A percentile compares a stretch with the other conserved stretches of the same genome.
These are phyloP conservation scores for Bostrychus sinensis DNA, from an alignment of 2,113 vertebrate species.

Conservation along the genomic window DNA sequence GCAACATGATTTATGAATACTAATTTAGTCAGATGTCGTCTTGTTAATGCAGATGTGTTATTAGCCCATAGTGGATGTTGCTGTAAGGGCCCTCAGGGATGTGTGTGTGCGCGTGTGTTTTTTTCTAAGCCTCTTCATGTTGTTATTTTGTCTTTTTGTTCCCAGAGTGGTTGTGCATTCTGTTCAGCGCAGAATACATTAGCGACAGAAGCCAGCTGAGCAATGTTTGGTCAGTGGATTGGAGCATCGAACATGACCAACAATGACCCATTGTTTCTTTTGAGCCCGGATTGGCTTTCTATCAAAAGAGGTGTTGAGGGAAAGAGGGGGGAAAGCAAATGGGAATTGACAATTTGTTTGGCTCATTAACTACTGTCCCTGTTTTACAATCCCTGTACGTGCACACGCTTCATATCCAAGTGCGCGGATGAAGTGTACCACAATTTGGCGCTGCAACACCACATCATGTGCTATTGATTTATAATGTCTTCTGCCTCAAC, in stretches of 20 bases:
- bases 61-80: slow-evolving; percentile 10
- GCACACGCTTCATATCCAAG: neutral
- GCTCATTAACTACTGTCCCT: slow-evolving; percentile 13
- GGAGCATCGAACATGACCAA: slow-evolving; percentile 18
- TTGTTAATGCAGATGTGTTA: slow-evolving; percentile 31
- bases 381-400: neutral
- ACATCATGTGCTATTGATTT: slow-evolving; percentile 31
- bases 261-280: slow-evolving; percentile 22
- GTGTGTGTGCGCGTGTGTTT: too few relatives aligned
- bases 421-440: slow-evolving; percentile 16
- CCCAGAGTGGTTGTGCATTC: neutral
- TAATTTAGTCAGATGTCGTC: slow-evolving; percentile 29
- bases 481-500: slow-evolving; percentile 3
- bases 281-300: slow-evolving; percentile 10
- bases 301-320: slow-evolving; percentile 11
- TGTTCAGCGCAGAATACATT: slow-evolving; percentile 19
- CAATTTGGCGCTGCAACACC: slow-evolving; percentile 18
- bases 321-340: slow-evolving; percentile 36
- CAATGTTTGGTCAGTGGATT: slow-evolving; percentile 11
- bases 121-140: slow-evolving; percentile 4
- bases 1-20: slow-evolving; percentile 29
- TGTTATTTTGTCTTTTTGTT: slow-evolving; percentile 6
- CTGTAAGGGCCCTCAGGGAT: neutral
- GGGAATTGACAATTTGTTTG: slow-evolving; percentile 29
- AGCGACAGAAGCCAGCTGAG: slow-evolving; percentile 5